A percentile compares a stretch with the other conserved stretches of the same genome.
Evolutionary conservation across 1,140 invertebrate species (phyloP).

Genomic region (Leptoteleia sp.): DNA sequence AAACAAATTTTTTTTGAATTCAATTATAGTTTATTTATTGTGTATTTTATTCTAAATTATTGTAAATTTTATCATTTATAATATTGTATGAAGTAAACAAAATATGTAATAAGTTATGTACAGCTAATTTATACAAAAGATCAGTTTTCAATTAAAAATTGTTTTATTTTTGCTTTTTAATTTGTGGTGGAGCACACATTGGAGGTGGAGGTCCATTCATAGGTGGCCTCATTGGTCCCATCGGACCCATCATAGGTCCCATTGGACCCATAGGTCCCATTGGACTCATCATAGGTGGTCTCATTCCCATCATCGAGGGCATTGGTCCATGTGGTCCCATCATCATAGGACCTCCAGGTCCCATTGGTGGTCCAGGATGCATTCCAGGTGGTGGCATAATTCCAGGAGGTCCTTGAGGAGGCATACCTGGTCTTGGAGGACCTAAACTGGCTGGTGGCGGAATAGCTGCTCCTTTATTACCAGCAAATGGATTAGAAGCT

Average conservation of each 20-base stretch:
- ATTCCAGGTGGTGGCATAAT: constrained; percentile 86
- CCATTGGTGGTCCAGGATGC: constrained; percentile 81
- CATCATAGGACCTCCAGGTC: constrained; percentile 86
- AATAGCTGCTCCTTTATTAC: constrained; percentile 86
- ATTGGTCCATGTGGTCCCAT: constrained; percentile 88
- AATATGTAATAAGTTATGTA: no score
- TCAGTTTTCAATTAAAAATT: no score
- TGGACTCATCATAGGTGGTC: constrained; percentile 87
- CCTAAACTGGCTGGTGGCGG: constrained; percentile 86
- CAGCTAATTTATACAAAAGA: not conserved
- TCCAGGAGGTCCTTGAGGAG: constrained; percentile 85
- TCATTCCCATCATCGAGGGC: constrained; percentile 91
- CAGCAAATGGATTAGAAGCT: constrained; percentile 92
- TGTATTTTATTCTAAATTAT: no score
- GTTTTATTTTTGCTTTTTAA: constrained; percentile 82
- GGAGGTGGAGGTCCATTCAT: constrained; percentile 83
- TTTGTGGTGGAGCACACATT: constrained; percentile 75
- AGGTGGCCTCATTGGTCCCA: constrained; percentile 83
- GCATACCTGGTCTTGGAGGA: constrained; percentile 81
- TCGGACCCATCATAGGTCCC: constrained; percentile 87
- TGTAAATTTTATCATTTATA: no score
- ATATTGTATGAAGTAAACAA: no score
- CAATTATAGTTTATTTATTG: no score
- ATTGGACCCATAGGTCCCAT: constrained; percentile 89
- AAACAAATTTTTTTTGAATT: no score